phyloP scores from a whole-genome alignment of 2,113 vertebrate species.

The Mungos mungo region DNA sequence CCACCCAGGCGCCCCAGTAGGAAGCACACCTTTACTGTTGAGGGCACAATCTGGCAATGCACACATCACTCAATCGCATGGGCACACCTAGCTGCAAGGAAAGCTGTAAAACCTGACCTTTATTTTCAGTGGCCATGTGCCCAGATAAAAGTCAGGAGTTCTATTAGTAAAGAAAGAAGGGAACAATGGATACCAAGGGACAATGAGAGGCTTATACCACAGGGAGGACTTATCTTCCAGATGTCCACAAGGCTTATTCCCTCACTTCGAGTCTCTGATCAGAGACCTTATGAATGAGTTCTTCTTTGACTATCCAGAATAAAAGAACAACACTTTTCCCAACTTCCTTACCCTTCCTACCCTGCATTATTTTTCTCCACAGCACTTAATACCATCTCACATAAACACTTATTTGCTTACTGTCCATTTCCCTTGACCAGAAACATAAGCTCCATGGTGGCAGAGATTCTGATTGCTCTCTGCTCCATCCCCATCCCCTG shows the following conservation, averaged over 20 bases:
- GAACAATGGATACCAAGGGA: neutral
- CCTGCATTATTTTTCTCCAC: neutral
- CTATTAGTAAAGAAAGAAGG: neutral
- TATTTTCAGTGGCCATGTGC: neutral
- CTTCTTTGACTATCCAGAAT: neutral
- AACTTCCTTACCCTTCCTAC: neutral
- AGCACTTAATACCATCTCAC: neutral
- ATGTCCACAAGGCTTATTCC: neutral
- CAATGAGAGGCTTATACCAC: neutral
- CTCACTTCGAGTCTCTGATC: slow-evolving; percentile 28
- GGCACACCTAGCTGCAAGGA: neutral
- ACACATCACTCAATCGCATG: neutral
- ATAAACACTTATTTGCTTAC: neutral
- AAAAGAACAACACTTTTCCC: neutral
- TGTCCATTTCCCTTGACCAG: neutral
- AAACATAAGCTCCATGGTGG: neutral
- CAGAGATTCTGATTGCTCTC: neutral
- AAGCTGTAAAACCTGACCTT: slow-evolving; percentile 3
- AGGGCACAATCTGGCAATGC: neutral
- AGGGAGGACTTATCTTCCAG: neutral
- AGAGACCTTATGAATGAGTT: neutral
- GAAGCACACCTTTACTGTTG: neutral
- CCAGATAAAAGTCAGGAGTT: neutral
- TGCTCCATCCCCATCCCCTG: neutral
- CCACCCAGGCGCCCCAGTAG: too few relatives aligned